Evolutionary conservation across 2,113 vertebrate genomes (phyloP).

Genomic region (Climacteris rufus): DNA sequence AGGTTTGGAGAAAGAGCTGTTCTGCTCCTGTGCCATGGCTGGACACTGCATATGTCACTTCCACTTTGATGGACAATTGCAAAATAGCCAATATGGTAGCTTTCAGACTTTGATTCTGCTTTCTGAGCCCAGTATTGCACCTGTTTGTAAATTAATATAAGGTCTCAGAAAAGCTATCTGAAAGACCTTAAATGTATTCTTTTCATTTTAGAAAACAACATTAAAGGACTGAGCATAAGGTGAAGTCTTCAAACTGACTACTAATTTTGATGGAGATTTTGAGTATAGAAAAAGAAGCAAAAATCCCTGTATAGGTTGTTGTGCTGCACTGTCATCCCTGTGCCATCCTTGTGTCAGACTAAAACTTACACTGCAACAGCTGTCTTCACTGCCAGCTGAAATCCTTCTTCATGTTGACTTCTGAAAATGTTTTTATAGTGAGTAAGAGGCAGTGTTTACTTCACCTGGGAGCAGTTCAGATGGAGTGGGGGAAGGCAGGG

Average conservation of each 20-base stretch:
- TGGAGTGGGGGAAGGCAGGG: background rate
- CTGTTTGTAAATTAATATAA: background rate
- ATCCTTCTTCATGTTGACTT: slow-evolving; percentile 20
- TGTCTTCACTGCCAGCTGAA: slow-evolving; percentile 7
- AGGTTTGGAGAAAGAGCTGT: background rate
- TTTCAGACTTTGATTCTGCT: background rate
- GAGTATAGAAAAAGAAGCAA: background rate
- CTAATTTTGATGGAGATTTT: background rate
- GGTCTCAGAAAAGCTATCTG: background rate
- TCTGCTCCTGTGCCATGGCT: background rate
- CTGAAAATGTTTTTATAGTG: slow-evolving; percentile 22
- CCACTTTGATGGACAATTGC: background rate
- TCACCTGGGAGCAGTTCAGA: slow-evolving; percentile 22
- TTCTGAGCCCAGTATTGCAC: background rate
- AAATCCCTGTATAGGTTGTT: background rate
- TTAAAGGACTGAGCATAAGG: background rate
- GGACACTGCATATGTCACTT: background rate
- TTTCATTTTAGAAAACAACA: background rate
- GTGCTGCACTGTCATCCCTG: background rate
- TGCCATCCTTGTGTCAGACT: background rate
- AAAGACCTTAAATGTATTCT: background rate
- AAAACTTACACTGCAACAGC: background rate
- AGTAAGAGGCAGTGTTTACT: slow-evolving; percentile 32
- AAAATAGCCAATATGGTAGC: background rate
- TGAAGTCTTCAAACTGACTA: background rate